Percentiles rank a stretch among this genome's conserved stretches.
These are phyloP conservation scores for Microtus oregoni DNA, from an alignment of 2,113 vertebrate species.

Conservation along the genomic window DNA sequence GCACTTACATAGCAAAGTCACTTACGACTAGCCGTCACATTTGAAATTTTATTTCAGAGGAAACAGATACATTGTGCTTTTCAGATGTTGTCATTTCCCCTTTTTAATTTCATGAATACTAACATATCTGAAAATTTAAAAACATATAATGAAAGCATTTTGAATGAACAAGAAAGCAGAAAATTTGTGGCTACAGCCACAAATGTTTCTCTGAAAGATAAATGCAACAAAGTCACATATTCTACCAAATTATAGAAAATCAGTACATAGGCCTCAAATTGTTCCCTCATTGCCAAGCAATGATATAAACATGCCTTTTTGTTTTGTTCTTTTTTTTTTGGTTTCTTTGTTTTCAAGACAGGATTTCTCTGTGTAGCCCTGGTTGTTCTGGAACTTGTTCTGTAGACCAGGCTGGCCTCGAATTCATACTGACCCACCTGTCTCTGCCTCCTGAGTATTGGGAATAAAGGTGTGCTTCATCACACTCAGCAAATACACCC, in stretches of 20 bases:
- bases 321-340: not conserved
- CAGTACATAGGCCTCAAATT: not conserved
- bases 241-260: not conserved
- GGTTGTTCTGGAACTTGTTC: too few relatives aligned
- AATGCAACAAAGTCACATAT: not conserved
- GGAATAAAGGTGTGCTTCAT: not conserved
- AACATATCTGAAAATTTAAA: not conserved
- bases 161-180: not conserved
- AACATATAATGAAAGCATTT: not conserved
- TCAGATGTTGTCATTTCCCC: not conserved
- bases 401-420: too few relatives aligned
- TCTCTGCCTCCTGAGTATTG: not conserved
- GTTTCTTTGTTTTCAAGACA: not conserved
- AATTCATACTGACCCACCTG: too few relatives aligned
- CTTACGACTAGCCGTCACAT: not conserved
- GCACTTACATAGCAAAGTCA: not conserved
- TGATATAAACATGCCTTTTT: not conserved
- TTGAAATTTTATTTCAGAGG: slow-evolving; percentile 42
- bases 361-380: not conserved
- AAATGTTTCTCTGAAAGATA: not conserved
- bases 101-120: not conserved
- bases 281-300: not conserved
- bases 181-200: not conserved
- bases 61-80: not conserved
- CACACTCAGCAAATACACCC: not conserved